Evolutionary conservation across 2,113 vertebrate species (phyloP).

Genomic region (Saimiri boliviensis): DNA sequence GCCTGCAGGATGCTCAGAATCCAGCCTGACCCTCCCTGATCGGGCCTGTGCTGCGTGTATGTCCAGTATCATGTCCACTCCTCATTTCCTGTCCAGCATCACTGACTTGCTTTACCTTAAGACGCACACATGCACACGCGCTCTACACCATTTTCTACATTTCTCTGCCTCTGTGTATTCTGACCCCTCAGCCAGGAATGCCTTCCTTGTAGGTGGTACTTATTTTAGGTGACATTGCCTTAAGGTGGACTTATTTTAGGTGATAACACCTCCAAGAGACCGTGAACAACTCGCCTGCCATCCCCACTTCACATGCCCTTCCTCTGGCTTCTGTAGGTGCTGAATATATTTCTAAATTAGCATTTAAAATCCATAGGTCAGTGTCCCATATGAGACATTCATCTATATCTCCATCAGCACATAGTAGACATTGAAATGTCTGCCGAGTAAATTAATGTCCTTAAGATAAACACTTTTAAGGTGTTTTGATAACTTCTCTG

Average conservation of each 20-base stretch:
- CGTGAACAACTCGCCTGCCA: neutral
- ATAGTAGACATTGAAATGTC: neutral
- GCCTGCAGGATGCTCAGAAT: neutral
- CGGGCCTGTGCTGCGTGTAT: neutral
- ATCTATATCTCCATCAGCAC: neutral
- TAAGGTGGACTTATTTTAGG: neutral
- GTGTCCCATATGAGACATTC: neutral
- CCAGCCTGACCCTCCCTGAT: neutral
- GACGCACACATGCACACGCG: neutral
- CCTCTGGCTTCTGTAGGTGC: neutral
- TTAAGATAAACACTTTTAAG: too few relatives aligned
- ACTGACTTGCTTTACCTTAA: neutral
- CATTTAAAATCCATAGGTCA: neutral
- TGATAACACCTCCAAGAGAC: neutral
- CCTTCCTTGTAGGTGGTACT: neutral
- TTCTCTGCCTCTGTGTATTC: neutral
- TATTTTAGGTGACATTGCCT: too few relatives aligned
- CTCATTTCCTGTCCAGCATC: neutral
- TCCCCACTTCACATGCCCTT: neutral
- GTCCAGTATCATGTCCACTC: neutral
- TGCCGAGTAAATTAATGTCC: neutral
- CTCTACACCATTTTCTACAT: neutral
- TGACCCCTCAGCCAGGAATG: neutral
- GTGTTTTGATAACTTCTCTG: neutral
- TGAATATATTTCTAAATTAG: neutral